Percentiles rank a stretch among this genome's conserved stretches.
Evolutionary conservation across 2,113 vertebrate species (phyloP).

Genomic region (Myotis lucifugus): DNA sequence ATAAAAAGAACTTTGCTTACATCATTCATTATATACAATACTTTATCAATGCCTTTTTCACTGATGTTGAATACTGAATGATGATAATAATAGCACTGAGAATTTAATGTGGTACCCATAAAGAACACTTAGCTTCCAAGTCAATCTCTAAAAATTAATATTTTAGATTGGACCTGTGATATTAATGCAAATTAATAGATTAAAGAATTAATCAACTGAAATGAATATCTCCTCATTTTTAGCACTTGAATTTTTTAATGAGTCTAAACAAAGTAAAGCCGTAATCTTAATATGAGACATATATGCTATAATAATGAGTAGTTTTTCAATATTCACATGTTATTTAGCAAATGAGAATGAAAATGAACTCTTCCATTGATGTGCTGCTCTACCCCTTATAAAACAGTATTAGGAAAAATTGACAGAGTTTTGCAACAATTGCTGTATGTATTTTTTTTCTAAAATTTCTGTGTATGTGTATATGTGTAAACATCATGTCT

Average conservation of each 20-base stretch:
- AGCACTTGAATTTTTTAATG: constrained; percentile 28
- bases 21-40: constrained; percentile 85
- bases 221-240: background rate
- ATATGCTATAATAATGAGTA: constrained; percentile 73
- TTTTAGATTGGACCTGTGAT: background rate
- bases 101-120: constrained; percentile 79
- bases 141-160: constrained; percentile 39
- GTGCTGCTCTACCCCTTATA: constrained; percentile 81
- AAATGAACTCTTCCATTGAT: constrained; percentile 82
- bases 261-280: background rate
- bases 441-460: constrained; percentile 84
- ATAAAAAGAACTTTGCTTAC: constrained; percentile 77
- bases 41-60: constrained; percentile 81
- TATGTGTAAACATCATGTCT: constrained; percentile 84
- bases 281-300: constrained; percentile 68
- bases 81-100: constrained; percentile 61
- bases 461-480: constrained; percentile 80
- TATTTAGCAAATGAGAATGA: constrained; percentile 82
- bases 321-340: constrained; percentile 80
- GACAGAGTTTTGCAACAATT: constrained; percentile 74
- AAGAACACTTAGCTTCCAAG: constrained; percentile 6
- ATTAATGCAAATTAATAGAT: constrained; percentile 4
- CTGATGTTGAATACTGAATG: constrained; percentile 72
- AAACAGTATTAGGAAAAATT: constrained; percentile 84
- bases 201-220: background rate